Evolutionary conservation across 2,888 invertebrate species (phyloP).

Genomic region (Lumbricus terrestris): DNA sequence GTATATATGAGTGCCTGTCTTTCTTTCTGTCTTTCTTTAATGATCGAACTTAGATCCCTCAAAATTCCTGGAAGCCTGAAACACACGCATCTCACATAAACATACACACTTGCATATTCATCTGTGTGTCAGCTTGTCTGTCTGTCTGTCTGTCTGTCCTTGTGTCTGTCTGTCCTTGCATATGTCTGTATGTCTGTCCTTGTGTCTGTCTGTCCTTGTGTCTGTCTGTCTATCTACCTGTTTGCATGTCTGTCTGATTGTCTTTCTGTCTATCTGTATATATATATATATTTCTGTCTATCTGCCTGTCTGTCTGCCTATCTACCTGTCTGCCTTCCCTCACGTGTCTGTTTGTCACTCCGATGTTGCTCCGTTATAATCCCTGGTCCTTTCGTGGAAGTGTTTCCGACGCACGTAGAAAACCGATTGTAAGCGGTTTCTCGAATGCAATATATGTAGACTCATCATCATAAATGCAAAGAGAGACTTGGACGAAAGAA

Average conservation of each 20-base stretch:
- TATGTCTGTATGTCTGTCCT: background rate
- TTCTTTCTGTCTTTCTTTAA: too few relatives aligned
- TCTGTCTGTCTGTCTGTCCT: too few relatives aligned
- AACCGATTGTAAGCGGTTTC: background rate
- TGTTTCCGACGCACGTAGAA: background rate
- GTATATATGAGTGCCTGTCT: too few relatives aligned
- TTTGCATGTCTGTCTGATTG: background rate
- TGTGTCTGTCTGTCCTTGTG: background rate
- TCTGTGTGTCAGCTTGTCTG: too few relatives aligned
- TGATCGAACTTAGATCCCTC: too few relatives aligned
- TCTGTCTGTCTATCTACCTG: background rate
- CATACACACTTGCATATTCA: too few relatives aligned
- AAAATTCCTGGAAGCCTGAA: too few relatives aligned
- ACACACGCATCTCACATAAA: too few relatives aligned
- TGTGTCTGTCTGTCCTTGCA: background rate
- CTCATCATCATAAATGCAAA: too few relatives aligned
- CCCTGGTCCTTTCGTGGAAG: background rate
- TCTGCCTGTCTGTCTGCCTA: background rate
- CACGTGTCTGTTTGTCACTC: background rate
- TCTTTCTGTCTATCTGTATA: background rate
- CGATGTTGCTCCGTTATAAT: background rate
- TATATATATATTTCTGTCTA: background rate
- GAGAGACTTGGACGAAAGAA: background rate
- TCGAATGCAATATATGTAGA: too few relatives aligned
- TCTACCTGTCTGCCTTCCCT: background rate